Evolutionary conservation across 2,888 invertebrate genomes (phyloP), one percentile per base, ranked within the genome.

Genomic region (Osmoderma eremita): DNA sequence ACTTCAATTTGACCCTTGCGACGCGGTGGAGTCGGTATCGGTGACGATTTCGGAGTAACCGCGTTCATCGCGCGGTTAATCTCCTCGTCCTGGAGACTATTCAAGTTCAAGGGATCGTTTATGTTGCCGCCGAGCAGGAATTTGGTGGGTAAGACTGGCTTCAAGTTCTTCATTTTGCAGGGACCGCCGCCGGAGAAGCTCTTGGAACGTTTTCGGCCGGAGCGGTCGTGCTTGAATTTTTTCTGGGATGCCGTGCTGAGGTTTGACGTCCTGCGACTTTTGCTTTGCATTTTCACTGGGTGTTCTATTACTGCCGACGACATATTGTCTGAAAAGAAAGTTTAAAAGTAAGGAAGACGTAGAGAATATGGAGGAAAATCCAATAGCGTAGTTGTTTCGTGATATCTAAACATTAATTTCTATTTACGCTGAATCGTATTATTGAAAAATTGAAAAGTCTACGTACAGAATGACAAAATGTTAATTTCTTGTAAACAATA

Each of bases 91-190:
- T 91, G 94, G 75, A 98, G 86, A 78, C 96, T 95, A 78, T 94
- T 95, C 69, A 98, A 83, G 84, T 98, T 98, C 50, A 98, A 83
- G 0, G 97, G 98, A 85, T 98, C 98, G 73, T 92, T 92, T 73
- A 97, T 97, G 81, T 95, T 97, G 6, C 97, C 98, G 49, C 97
- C 98, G 1, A 97, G 86, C 3, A 95, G 84, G 83, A 98, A 97
- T 81, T 96, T 96, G 0, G 95, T 95, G 0, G 97, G 97, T 61
- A 95, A 91, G 75, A 95, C 92, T 64, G 87, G 87, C 79, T 93
- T 93, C 1, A 90, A 89, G 74, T 88, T 85, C 56, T 80, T 78
- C 45, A 78, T 71, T 68, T 77, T 77, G 3, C 72, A 67, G n/a
- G 73, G 63, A 4, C 78, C 73, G 63, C 81, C 85, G 18, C 87